phyloP scores from a whole-genome alignment of 2,797 vertebrate species.

The Coluber constrictor region DNA sequence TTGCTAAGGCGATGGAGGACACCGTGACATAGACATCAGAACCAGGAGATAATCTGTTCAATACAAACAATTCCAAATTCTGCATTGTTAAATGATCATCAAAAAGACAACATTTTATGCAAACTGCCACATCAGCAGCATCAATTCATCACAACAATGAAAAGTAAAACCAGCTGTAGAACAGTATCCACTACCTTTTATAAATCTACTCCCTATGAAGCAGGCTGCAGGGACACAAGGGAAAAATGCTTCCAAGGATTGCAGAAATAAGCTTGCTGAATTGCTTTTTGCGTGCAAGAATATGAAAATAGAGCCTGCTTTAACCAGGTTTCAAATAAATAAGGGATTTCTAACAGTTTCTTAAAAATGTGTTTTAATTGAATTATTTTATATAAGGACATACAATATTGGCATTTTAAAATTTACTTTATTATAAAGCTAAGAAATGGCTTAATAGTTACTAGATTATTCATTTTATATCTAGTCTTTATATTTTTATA shows the following conservation, averaged over 20 bases:
- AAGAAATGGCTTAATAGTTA: not conserved
- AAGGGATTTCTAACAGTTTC: constrained; percentile 9
- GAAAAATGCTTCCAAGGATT: constrained; percentile 39
- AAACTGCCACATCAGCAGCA: constrained; percentile 8
- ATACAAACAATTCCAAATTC: constrained; percentile 37
- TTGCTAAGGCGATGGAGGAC: constrained; percentile 88
- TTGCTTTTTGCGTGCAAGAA: constrained; percentile 31
- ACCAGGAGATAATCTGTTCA: constrained; percentile 85
- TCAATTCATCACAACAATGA: not conserved
- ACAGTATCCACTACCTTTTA: constrained; percentile 6
- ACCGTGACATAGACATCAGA: constrained; percentile 92
- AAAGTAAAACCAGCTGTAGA: constrained; percentile 40
- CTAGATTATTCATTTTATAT: not conserved
- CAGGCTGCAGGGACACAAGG: not conserved
- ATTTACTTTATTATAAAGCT: not conserved
- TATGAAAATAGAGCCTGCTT: constrained; percentile 14
- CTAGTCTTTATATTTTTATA: not conserved
- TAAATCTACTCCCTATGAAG: constrained; percentile 29
- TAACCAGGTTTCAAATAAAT: constrained; percentile 31
- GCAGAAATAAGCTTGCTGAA: constrained; percentile 28
- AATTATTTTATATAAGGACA: not conserved
- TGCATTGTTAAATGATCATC: constrained; percentile 31
- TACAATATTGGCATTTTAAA: not conserved
- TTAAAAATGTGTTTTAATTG: not conserved
- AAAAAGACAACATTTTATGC: not conserved